phyloP scores from a whole-genome alignment of 64 coral and sea anemone genomes.

The Anthopleura sola region DNA sequence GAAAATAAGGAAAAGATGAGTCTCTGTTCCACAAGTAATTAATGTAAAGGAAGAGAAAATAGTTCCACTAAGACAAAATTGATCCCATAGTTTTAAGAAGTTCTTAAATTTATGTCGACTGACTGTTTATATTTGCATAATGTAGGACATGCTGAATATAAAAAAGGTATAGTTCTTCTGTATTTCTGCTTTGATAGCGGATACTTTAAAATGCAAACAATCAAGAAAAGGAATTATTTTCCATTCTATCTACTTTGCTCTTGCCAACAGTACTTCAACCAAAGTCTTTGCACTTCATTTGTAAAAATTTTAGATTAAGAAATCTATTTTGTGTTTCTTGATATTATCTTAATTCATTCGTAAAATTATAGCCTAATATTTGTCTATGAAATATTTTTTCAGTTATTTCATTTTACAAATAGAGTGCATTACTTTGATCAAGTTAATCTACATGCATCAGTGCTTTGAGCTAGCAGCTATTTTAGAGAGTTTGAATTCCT shows the following conservation, averaged over 20 bases:
- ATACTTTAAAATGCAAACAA: not conserved
- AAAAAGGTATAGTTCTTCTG: not conserved
- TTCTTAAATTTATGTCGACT: not conserved
- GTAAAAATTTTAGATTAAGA: not conserved
- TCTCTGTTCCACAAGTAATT: not conserved
- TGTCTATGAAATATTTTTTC: not conserved
- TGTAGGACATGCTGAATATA: not conserved
- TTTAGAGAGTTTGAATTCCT: no score
- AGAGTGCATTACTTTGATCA: not conserved
- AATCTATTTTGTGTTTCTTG: not conserved
- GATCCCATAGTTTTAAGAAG: not conserved
- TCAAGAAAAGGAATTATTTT: not conserved
- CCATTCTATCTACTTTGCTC: not conserved
- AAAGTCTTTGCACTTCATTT: not conserved
- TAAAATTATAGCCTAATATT: not conserved
- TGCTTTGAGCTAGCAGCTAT: no score
- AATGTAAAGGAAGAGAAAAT: not conserved
- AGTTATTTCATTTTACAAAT: slow-evolving; percentile 9
- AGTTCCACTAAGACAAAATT: not conserved
- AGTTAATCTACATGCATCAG: not conserved
- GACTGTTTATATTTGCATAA: not conserved
- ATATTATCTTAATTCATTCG: not conserved
- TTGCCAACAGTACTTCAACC: not conserved
- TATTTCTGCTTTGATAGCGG: not conserved
- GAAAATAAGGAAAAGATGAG: not conserved